Base-by-base conservation (phyloP, 2,113 vertebrate species). In the Alectura lathami region DNA sequence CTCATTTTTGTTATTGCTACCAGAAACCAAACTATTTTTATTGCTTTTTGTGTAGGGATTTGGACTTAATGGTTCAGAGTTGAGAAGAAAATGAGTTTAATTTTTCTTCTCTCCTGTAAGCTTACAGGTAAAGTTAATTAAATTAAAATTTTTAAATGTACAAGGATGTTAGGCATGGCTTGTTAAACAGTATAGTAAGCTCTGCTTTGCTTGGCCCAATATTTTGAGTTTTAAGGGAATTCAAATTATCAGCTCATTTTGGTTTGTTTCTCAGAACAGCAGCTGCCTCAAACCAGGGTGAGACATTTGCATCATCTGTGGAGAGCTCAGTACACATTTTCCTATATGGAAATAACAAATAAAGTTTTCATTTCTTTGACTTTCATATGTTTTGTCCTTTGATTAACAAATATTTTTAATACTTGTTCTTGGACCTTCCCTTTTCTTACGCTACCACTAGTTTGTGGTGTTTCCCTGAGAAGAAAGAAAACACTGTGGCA, bases 21-120 rank as follows among this genome's bases (percentile, higher is more conserved):
- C 94, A 96, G 95, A 97, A 94, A 93, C 94, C 79, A 93, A 95
- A 90, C 81, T 96, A 83, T 91, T 96, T 96, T 96, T 94, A 96
- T 94, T 94, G 57, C 92, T 90, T 36, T 70, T 96, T 81, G 24
- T 75, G 9, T 76, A 74, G 80, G 34, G 89, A 77, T 91, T 92
- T 93, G 59, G 78, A 70, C 50, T 32, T 69, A 38, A 56, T 42
- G 30, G 9, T 89, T 93, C 68, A 54, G 59, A 73, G 24, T 76
- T 80, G 67, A 86, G 88, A 42, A 59, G 73, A 97, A 97, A 98
- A 97, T 96, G 59, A 92, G 89, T 96, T 93, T 94, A 96, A 8
- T 64, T 83, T 69, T 38, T 1, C 59, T 85, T 56, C 5, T 78
- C 20, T 6, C 3, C 3, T 3, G 73, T 10, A 75, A 69, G 36